Evolutionary conservation across 2,113 vertebrate genomes (phyloP).

Genomic region (Poeciliopsis occidentalis): DNA sequence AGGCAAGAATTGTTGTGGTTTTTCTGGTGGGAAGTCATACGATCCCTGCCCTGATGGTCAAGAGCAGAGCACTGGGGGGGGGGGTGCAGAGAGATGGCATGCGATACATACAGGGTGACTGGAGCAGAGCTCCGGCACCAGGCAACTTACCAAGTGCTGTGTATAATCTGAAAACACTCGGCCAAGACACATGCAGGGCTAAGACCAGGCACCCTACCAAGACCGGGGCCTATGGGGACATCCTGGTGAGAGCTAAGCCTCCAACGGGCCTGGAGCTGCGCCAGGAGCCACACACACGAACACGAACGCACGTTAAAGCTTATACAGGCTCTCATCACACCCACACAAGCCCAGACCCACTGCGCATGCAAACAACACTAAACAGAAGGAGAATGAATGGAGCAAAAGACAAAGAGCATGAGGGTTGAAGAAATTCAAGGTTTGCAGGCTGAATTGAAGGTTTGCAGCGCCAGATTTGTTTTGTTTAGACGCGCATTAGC

Average conservation of each 20-base stretch:
- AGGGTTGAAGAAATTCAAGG: constrained; percentile 41
- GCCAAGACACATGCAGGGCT: constrained; percentile 76
- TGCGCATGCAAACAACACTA: constrained; percentile 41
- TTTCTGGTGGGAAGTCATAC: constrained; percentile 25
- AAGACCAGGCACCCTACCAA: constrained; percentile 79
- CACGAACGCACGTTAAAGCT: constrained; percentile 40
- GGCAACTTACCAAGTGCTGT: constrained; percentile 73
- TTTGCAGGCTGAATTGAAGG: constrained; percentile 35
- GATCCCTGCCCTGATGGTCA: constrained; percentile 48
- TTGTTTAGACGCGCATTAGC: constrained; percentile 18
- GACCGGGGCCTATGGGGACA: constrained; percentile 71
- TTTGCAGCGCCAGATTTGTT: constrained; percentile 23
- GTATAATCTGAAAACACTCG: constrained; percentile 77
- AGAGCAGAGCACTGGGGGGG: constrained; percentile 26
- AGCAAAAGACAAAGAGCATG: constrained; percentile 55
- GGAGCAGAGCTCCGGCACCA: constrained; percentile 58
- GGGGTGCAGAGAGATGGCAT: constrained; percentile 6
- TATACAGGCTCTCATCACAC: constrained; percentile 28
- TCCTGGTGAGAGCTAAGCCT: constrained; percentile 77
- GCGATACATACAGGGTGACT: constrained; percentile 35
- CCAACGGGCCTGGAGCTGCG: constrained; percentile 63
- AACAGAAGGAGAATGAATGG: constrained; percentile 34
- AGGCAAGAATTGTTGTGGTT: constrained; percentile 10
- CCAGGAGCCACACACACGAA: constrained; percentile 54
- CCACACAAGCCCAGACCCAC: constrained; percentile 43